Conservation (phyloP, 2,888 invertebrate genomes). For the Argyresthia goedartella region DNA sequence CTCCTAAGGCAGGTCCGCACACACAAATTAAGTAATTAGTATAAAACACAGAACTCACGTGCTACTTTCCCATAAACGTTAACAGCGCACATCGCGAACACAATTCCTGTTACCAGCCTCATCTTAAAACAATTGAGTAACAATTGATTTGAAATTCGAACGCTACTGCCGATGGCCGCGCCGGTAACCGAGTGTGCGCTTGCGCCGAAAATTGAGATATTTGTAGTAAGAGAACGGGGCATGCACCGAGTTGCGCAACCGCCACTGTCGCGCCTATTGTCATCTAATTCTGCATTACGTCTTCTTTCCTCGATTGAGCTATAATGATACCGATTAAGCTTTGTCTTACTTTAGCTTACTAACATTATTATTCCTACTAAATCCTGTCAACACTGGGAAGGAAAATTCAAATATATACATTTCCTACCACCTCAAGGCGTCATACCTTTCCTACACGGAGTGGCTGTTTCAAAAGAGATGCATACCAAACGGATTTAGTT, state of each 20-base stretch:
- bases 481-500: too few relatives aligned
- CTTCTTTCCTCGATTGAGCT: not conserved
- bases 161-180: slow-evolving; percentile 26
- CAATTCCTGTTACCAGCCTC: slow-evolving; percentile 37
- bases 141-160: slow-evolving; percentile 3
- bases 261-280: not conserved
- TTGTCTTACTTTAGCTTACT: not conserved
- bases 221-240: slow-evolving; percentile 42
- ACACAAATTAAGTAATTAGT: too few relatives aligned
- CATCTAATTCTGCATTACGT: too few relatives aligned
- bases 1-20: too few relatives aligned
- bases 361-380: too few relatives aligned
- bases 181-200: slow-evolving; percentile 36
- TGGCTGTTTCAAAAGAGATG: too few relatives aligned
- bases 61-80: slow-evolving; percentile 40
- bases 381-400: too few relatives aligned
- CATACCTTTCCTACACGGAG: too few relatives aligned
- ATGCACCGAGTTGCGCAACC: slow-evolving; percentile 9
- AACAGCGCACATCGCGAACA: slow-evolving; percentile 23
- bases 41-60: slow-evolving; percentile 35
- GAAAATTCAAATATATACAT: too few relatives aligned
- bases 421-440: too few relatives aligned
- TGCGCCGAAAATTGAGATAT: slow-evolving; percentile 45
- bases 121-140: slow-evolving; percentile 20
- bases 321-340: not conserved